Conservation (phyloP, 2,888 invertebrate genomes). For the Chrysotoxum bicinctum region DNA sequence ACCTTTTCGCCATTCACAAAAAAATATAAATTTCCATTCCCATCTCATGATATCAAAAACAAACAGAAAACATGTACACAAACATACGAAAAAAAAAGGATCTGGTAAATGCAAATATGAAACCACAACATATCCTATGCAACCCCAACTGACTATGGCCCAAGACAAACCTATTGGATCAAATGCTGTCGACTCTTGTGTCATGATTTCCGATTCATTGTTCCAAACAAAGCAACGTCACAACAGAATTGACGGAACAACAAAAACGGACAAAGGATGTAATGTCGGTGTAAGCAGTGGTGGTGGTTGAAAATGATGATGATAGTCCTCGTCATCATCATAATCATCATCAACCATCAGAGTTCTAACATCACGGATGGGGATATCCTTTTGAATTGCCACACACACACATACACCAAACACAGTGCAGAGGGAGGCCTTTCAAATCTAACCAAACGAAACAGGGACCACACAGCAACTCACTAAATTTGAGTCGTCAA, state of each 20-base stretch:
- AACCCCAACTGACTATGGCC: not conserved
- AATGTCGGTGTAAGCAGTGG: slow-evolving; percentile 11
- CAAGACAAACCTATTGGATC: slow-evolving; percentile 7
- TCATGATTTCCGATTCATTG: slow-evolving; percentile 53
- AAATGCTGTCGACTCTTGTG: slow-evolving; percentile 22
- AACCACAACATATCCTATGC: slow-evolving; percentile 2
- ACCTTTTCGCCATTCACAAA: slow-evolving; percentile 28
- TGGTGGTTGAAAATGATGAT: slow-evolving; percentile 13
- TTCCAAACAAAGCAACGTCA: slow-evolving; percentile 15
- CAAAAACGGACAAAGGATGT: slow-evolving; percentile 1
- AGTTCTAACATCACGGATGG: slow-evolving; percentile 46
- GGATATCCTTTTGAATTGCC: slow-evolving; percentile 44
- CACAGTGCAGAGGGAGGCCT: not conserved
- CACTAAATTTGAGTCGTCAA: slow-evolving; percentile 44
- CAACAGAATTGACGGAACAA: not conserved
- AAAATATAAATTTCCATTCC: not conserved
- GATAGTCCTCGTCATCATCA: slow-evolving; percentile 5
- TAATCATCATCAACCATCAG: not conserved
- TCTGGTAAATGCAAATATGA: slow-evolving; percentile 11
- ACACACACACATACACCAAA: not conserved
- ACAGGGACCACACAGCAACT: slow-evolving; percentile 4
- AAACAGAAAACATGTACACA: not conserved
- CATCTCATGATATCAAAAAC: not conserved
- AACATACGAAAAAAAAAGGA: not conserved
- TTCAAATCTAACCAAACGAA: slow-evolving; percentile 39